Evolutionary conservation across 2,113 vertebrate genomes (phyloP).

Genomic region (Scophthalmus maximus): DNA sequence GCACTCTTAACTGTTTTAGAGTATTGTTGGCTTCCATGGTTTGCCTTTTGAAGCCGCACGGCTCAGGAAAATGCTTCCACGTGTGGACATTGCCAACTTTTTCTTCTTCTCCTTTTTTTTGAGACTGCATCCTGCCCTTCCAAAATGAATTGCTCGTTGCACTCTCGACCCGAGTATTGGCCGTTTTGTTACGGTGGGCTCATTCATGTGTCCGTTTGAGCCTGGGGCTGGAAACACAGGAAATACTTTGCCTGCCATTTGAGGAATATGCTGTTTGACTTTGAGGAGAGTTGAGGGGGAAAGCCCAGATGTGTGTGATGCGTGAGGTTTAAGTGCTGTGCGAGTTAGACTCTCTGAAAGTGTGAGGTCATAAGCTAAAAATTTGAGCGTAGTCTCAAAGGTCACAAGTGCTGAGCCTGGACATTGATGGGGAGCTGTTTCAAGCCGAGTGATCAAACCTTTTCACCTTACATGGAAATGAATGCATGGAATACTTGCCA

Average conservation of each 20-base stretch:
- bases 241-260: slow-evolving; percentile 59
- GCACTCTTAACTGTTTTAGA: slow-evolving; percentile 76
- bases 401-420: slow-evolving; percentile 30
- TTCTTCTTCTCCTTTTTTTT: slow-evolving; percentile 16
- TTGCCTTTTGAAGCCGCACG: slow-evolving; percentile 73
- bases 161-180: slow-evolving; percentile 22
- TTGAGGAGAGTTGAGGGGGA: slow-evolving; percentile 27
- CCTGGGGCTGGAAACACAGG: slow-evolving; percentile 66
- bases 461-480: slow-evolving; percentile 6
- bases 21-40: slow-evolving; percentile 73
- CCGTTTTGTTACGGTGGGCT: slow-evolving; percentile 51
- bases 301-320: slow-evolving; percentile 55
- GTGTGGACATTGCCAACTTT: slow-evolving; percentile 71
- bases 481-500: slow-evolving; percentile 1
- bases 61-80: slow-evolving; percentile 77
- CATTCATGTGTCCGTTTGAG: slow-evolving; percentile 55
- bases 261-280: slow-evolving; percentile 57
- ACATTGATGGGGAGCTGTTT: slow-evolving; percentile 21
- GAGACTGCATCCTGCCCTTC: slow-evolving; percentile 31
- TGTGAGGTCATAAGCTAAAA: slow-evolving; percentile 55
- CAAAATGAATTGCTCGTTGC: slow-evolving; percentile 14
- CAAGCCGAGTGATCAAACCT: slow-evolving; percentile 18
- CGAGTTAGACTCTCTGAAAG: slow-evolving; percentile 36
- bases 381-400: slow-evolving; percentile 15
- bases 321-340: slow-evolving; percentile 37